Percentiles rank a stretch among this genome's conserved stretches.
Conservation (phyloP, 2,888 invertebrate genomes). For the Sarcophaga caerulescens region DNA sequence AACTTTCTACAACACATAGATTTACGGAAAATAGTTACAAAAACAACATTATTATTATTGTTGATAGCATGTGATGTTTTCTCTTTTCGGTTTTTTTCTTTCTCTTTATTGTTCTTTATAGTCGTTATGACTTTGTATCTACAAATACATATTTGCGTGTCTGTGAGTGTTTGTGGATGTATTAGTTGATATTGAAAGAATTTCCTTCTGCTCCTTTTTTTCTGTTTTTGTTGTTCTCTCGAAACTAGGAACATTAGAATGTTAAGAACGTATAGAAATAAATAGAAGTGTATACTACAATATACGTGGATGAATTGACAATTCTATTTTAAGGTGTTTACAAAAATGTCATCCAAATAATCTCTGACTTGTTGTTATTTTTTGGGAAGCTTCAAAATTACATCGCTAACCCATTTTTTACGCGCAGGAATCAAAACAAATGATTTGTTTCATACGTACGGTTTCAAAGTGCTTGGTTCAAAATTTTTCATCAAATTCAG, state of each 20-base stretch:
- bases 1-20: constrained; percentile 36
- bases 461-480: no score
- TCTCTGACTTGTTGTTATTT: not conserved
- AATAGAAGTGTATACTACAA: not conserved
- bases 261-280: not conserved
- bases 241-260: not conserved
- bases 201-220: not conserved
- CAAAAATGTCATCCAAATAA: not conserved
- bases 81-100: not conserved
- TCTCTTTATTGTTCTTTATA: not conserved
- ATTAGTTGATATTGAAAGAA: not conserved
- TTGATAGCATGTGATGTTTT: not conserved
- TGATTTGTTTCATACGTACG: no score
- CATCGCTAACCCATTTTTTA: no score
- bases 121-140: not conserved
- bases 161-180: not conserved
- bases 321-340: not conserved
- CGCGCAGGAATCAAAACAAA: no score
- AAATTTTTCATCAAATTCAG: no score
- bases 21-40: not conserved
- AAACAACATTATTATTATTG: not conserved
- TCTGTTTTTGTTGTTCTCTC: not conserved
- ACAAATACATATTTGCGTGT: not conserved
- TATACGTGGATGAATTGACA: not conserved
- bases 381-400: no score